These are phyloP conservation scores for Pollenia labialis DNA, from an alignment of 2,888 invertebrate genomes.

Conservation along the genomic window DNA sequence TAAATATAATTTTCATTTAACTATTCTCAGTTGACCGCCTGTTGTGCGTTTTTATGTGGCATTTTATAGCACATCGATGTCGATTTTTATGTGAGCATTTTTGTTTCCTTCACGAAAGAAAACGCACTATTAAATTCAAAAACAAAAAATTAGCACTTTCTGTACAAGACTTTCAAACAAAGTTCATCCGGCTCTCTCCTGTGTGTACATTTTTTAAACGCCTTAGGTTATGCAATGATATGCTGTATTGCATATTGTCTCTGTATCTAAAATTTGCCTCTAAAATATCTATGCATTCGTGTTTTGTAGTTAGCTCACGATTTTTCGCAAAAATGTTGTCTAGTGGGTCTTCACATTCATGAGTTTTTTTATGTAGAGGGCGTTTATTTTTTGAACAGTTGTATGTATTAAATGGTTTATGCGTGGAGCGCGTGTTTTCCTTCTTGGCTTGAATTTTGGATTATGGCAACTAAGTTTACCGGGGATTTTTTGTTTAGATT, in stretches of 20 bases:
- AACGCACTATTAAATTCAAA: constrained; percentile 56
- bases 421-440: constrained; percentile 62
- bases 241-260: constrained; percentile 60
- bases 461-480: constrained; percentile 37
- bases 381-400: constrained; percentile 30
- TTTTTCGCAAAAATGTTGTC: constrained; percentile 19
- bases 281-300: constrained; percentile 29
- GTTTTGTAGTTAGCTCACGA: constrained; percentile 50
- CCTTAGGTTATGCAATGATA: constrained; percentile 81
- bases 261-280: constrained; percentile 13
- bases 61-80: constrained; percentile 77
- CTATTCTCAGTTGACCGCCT: constrained; percentile 60
- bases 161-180: not conserved
- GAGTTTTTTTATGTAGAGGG: constrained; percentile 57
- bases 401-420: constrained; percentile 32
- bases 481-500: constrained; percentile 46
- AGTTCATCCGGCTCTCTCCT: not conserved
- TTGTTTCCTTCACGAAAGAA: not conserved
- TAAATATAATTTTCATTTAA: constrained; percentile 50
- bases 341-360: constrained; percentile 16
- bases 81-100: constrained; percentile 81
- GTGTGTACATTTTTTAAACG: constrained; percentile 58
- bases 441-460: constrained; percentile 12
- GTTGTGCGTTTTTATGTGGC: constrained; percentile 69
- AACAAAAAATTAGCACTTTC: constrained; percentile 44